These are phyloP conservation scores for Bombylius discolor DNA, from an alignment of 2,888 invertebrate genomes.

Conservation along the genomic window DNA sequence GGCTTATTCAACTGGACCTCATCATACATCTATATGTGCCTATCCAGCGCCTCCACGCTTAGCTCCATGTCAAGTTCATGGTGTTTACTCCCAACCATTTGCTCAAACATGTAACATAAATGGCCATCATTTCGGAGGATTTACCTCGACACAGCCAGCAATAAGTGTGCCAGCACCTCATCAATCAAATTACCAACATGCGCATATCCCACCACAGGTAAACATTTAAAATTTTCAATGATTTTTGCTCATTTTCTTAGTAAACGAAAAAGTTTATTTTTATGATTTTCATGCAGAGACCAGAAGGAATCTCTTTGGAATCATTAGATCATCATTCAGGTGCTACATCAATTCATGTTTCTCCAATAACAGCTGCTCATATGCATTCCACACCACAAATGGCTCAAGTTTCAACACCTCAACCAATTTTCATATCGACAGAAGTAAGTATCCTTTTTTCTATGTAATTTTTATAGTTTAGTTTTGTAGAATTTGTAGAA, in stretches of 20 bases:
- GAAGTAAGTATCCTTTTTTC: constrained; percentile 20
- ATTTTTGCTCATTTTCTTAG: no score
- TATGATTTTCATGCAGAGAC: constrained; percentile 21
- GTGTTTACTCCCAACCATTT: constrained; percentile 37
- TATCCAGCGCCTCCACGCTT: constrained; percentile 35
- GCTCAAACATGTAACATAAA: constrained; percentile 26
- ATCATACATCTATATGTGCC: constrained; percentile 41
- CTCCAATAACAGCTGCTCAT: constrained; percentile 36
- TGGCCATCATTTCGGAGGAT: constrained; percentile 28
- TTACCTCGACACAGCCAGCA: constrained; percentile 23
- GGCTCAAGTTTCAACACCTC: constrained; percentile 43
- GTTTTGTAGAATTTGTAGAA: not conserved
- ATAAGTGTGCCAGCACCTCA: constrained; percentile 22
- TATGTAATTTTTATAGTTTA: no score
- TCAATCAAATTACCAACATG: constrained; percentile 22
- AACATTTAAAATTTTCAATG: not conserved
- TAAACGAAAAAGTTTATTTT: not conserved
- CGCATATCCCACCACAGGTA: constrained; percentile 35
- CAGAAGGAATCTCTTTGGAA: constrained; percentile 34
- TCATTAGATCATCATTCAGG: constrained; percentile 32
- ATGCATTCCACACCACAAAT: constrained; percentile 35
- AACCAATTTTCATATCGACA: constrained; percentile 35
- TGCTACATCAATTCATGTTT: constrained; percentile 33
- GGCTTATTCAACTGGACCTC: constrained; percentile 34
- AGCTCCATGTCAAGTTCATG: constrained; percentile 35